phyloP scores from a whole-genome alignment of 2,888 invertebrate genomes.

The Erebia epiphron region DNA sequence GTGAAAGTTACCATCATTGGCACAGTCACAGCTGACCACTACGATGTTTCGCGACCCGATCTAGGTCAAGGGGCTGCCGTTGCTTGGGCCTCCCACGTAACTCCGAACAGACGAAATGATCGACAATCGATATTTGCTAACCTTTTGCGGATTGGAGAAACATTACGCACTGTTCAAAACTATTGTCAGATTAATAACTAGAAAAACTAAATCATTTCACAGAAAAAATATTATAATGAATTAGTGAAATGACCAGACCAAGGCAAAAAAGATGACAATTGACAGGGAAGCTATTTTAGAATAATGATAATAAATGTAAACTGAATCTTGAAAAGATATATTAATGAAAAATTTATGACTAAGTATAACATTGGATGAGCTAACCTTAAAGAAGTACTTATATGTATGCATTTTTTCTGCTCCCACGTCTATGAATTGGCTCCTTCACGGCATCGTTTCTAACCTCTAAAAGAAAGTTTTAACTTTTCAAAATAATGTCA shows the following conservation, averaged over 20 bases:
- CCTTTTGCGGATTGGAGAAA: constrained; percentile 12
- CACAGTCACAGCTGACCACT: constrained; percentile 60
- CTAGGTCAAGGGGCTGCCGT: constrained; percentile 73
- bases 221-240: no score
- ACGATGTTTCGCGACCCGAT: constrained; percentile 53
- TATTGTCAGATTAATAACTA: no score
- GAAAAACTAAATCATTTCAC: no score
- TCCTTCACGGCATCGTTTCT: background rate
- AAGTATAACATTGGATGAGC: background rate
- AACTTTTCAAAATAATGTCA: constrained; percentile 4
- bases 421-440: background rate
- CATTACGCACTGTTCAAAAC: background rate
- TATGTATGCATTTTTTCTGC: background rate
- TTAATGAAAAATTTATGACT: background rate
- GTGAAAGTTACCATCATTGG: constrained; percentile 77
- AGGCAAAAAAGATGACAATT: no score
- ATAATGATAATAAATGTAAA: no score
- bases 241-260: no score
- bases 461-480: background rate
- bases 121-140: constrained; percentile 24
- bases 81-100: constrained; percentile 54
- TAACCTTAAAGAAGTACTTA: background rate
- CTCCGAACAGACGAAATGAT: constrained; percentile 29
- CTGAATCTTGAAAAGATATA: no score
- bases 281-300: no score